Evolutionary conservation across 2,888 invertebrate species (phyloP), one percentile per base, ranked within the genome.

Genomic region (Thymelicus lineola): DNA sequence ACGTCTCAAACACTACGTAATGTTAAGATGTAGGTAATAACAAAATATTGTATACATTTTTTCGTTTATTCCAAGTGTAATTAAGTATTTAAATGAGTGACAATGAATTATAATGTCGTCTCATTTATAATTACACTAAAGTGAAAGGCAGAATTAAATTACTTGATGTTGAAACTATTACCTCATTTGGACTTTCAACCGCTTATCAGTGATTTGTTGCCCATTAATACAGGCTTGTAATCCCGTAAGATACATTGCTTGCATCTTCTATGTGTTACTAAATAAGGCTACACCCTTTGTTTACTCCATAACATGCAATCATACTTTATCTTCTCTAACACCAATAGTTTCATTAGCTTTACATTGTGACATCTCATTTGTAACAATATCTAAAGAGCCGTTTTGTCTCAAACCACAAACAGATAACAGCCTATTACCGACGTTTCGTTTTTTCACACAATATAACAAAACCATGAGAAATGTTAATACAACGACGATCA

Each of bases 321-420:
- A 90, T 65, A 91, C 89, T 78, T 93, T 93, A 60, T 89, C 91
- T 79, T 93, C 93, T 70, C 86, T 80, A n/a, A 92, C 84, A 3
- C 85, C 88, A 71, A 86, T 89, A 1, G 82, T 77, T 63, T 89
- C 91, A 61, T 80, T 85, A 10, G 78, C 77, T 74, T 91, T 91
- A 15, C 79, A 79, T 75, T 84, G 85, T 2, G 89, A 81, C 65
- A 83, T 76, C 74, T 92, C 92, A 69, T 86, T 88, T 0, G 91
- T 88, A 1, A 83, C 91, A 72, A 93, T 93, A 73, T 93, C 93
- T 73, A 93, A 81, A 10, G 93, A 93, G 0, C 93, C 93, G 73
- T 93, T 93, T 77, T 91, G 90, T 75, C 86, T 90, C 35, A 93
- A 77, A 71, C 93, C 91, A 72, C 90, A 93, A 46, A 84, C 70